These are phyloP conservation scores for Oscheius sp. DNA, from an alignment of 1,140 invertebrate genomes.

Conservation along the genomic window DNA sequence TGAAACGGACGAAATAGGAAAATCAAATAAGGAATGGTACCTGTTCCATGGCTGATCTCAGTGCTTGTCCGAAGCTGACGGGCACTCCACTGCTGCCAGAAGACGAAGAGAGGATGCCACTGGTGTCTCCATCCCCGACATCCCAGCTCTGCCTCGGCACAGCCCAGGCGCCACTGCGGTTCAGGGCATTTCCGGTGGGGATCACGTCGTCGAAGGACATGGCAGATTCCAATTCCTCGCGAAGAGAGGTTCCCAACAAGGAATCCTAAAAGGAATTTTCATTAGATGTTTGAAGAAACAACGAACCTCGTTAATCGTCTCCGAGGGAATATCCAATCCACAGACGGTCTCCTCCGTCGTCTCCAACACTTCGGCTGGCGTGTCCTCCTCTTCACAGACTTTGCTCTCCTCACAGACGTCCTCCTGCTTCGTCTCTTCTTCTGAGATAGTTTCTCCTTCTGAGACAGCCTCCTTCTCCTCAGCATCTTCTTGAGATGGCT, in stretches of 20 bases:
- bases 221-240: conserved; percentile 18
- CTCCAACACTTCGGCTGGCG: background rate
- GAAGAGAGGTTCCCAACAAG: conserved; percentile 22
- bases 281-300: too few relatives aligned
- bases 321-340: too few relatives aligned
- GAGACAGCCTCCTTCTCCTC: background rate
- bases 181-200: background rate
- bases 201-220: background rate
- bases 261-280: too few relatives aligned
- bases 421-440: background rate
- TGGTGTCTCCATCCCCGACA: conserved; percentile 4
- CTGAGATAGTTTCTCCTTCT: background rate
- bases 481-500: background rate
- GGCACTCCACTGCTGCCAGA: conserved; percentile 11
- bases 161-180: background rate
- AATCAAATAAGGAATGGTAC: background rate
- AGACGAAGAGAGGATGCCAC: conserved; percentile 16
- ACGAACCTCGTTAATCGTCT: too few relatives aligned
- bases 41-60: conserved; percentile 29
- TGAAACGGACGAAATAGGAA: background rate
- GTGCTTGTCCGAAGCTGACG: conserved; percentile 29
- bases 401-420: background rate
- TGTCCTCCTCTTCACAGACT: background rate
- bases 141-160: background rate
- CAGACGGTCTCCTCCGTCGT: background rate